A percentile compares a stretch with the other conserved stretches of the same genome.
These are phyloP conservation scores for Anthoptus insignis DNA, from an alignment of 2,888 invertebrate species.

Conservation along the genomic window DNA sequence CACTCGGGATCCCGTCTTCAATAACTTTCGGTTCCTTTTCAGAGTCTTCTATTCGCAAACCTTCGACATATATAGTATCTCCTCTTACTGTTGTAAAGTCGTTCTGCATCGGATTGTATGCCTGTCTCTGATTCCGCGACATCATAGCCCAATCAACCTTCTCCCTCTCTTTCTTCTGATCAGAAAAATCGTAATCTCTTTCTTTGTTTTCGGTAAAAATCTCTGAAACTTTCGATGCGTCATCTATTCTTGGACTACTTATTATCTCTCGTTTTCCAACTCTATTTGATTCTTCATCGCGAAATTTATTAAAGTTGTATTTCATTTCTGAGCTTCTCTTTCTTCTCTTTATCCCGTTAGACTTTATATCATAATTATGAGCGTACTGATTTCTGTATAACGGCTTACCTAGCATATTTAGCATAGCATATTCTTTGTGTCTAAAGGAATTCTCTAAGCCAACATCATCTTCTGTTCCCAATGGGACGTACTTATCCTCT, in stretches of 20 bases:
- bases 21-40: conserved; percentile 85
- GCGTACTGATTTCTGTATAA: conserved; percentile 17
- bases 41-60: conserved; percentile 86
- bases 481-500: conserved; percentile 61
- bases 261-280: conserved; percentile 15
- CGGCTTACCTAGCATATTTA: conserved; percentile 20
- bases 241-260: conserved; percentile 2
- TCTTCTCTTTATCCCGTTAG: conserved; percentile 14
- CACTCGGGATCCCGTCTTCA: conserved; percentile 89
- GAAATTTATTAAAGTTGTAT: neutral
- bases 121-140: conserved; percentile 45
- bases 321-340: neutral
- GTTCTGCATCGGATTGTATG: conserved; percentile 40
- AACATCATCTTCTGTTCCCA: conserved; percentile 39
- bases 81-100: conserved; percentile 56
- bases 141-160: conserved; percentile 3
- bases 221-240: conserved; percentile 17
- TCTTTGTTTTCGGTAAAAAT: conserved; percentile 35
- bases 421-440: conserved; percentile 16
- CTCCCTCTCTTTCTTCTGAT: conserved; percentile 30
- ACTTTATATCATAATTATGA: neutral
- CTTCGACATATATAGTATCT: conserved; percentile 72
- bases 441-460: too few species aligned
- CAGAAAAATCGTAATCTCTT: conserved; percentile 37
- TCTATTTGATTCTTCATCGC: neutral